These are phyloP conservation scores for Cettia cetti DNA, from an alignment of 2,113 vertebrate genomes.

Conservation along the genomic window DNA sequence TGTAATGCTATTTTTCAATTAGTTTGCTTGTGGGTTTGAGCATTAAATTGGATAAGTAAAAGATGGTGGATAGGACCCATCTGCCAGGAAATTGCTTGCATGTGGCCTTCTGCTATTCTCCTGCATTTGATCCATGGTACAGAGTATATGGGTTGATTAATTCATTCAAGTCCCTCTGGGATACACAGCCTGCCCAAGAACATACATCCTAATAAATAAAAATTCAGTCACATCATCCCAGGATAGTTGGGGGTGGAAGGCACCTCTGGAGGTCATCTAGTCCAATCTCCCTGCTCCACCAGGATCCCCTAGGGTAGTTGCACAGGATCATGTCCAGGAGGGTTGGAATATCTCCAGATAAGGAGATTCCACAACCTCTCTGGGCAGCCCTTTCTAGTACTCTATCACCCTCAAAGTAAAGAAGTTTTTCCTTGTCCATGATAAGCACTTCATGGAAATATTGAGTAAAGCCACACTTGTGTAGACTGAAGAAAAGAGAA, in stretches of 20 bases:
- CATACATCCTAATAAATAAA: constrained; percentile 13
- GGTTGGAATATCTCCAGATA: background rate
- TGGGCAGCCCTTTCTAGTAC: background rate
- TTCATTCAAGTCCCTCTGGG: background rate
- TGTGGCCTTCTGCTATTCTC: constrained; percentile 36
- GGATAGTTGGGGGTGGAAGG: background rate
- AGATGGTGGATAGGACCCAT: constrained; percentile 18
- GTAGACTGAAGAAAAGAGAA: background rate
- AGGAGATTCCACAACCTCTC: background rate
- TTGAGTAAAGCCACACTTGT: background rate
- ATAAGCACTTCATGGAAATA: background rate
- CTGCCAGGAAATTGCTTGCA: constrained; percentile 36
- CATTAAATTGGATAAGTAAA: constrained; percentile 35
- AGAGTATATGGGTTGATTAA: background rate
- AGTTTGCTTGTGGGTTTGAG: constrained; percentile 8
- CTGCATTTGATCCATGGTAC: constrained; percentile 13
- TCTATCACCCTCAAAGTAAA: background rate
- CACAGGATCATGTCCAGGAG: background rate
- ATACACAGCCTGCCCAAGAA: background rate
- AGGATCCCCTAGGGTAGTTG: background rate
- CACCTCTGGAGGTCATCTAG: background rate
- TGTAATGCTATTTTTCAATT: constrained; percentile 35
- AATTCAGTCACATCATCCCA: background rate
- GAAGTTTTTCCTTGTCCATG: background rate
- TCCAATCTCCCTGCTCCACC: background rate